Evolutionary conservation across 2,797 vertebrate species (phyloP), one percentile per base, ranked within the genome.

Genomic region (Enteromius mattozi): DNA sequence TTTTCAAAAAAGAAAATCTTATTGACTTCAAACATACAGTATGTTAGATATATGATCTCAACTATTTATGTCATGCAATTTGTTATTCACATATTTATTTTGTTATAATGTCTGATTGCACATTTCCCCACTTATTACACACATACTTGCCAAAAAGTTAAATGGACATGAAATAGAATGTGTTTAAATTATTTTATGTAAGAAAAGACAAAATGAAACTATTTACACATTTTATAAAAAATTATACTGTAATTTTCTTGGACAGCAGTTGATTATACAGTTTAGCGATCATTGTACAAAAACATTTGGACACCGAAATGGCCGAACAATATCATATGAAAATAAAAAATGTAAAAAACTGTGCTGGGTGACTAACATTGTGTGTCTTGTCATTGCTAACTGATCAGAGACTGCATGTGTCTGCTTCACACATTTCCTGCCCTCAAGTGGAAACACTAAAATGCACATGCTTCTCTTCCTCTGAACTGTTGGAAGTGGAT

Each of bases 401-500:
- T 54, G 56, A 85, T 80, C 78, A 49, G 77, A 71, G 89, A 87
- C 7, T 21, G 75, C 68, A 51, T 77, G 70, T 4, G 45, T 86
- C 65, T 80, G 79, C 78, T 76, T 84, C 27, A 17, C 71, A 70
- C 59, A 65, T 78, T 69, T 84, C 59, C 72, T 42, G n/a, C 51
- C 63, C 42, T 63, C 12, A 30, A 24, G 42, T 45, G 37, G 33
- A 72, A 30, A 88, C 24, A 27, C 79, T 63, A 78, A 86, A 84
- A 90, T 87, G 85, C 87, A 81, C 49, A 49, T 80, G 85, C 80
- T 86, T 74, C 79, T 84, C 51, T 66, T 80, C 49, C 42, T 61
- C 63, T 84, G 78, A 85, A 69, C 71, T 72, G 78, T 87, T 80
- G 59, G 65, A 79, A 74, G 56, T 40, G 80, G 21, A 56, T 45